Conservation (phyloP, 2,888 invertebrate species). For the Diaperis boleti region DNA sequence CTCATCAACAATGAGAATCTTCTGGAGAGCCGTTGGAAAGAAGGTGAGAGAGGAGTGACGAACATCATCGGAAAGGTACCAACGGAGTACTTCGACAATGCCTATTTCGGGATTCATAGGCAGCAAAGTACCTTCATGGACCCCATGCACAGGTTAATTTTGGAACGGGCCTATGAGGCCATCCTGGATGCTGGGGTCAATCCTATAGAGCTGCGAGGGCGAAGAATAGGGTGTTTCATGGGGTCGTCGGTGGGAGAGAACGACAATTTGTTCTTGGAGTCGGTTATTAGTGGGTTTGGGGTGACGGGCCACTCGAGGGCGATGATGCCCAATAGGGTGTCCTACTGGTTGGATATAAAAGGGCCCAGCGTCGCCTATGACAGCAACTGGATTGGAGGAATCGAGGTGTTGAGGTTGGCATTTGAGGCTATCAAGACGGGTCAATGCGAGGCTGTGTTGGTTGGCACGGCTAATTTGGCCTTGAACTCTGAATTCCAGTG, state of each 20-base stretch:
- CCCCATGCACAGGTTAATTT: constrained; percentile 64
- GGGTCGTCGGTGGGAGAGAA: constrained; percentile 67
- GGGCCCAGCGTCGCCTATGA: constrained; percentile 75
- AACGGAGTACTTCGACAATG: constrained; percentile 64
- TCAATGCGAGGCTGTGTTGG: constrained; percentile 90
- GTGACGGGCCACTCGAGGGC: constrained; percentile 84
- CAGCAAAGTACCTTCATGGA: constrained; percentile 67
- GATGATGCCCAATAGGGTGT: constrained; percentile 96
- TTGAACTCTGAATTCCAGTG: constrained; percentile 73
- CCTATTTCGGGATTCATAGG: constrained; percentile 67
- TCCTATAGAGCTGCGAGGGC: constrained; percentile 64
- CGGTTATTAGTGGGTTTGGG: constrained; percentile 71
- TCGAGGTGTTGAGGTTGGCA: constrained; percentile 75
- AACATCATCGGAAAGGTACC: constrained; percentile 62
- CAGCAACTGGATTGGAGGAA: constrained; percentile 76
- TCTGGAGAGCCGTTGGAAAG: constrained; percentile 59
- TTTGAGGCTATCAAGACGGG: constrained; percentile 85
- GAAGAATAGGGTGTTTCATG: constrained; percentile 65
- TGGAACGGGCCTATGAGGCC: constrained; percentile 67
- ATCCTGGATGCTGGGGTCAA: constrained; percentile 67
- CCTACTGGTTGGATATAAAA: constrained; percentile 89
- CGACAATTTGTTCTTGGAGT: constrained; percentile 68
- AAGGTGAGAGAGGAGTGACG: constrained; percentile 61
- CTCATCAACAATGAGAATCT: constrained; percentile 65
- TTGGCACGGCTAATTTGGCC: constrained; percentile 87